phyloP scores from a whole-genome alignment of 2,797 vertebrate species.

The Galago senegalensis region DNA sequence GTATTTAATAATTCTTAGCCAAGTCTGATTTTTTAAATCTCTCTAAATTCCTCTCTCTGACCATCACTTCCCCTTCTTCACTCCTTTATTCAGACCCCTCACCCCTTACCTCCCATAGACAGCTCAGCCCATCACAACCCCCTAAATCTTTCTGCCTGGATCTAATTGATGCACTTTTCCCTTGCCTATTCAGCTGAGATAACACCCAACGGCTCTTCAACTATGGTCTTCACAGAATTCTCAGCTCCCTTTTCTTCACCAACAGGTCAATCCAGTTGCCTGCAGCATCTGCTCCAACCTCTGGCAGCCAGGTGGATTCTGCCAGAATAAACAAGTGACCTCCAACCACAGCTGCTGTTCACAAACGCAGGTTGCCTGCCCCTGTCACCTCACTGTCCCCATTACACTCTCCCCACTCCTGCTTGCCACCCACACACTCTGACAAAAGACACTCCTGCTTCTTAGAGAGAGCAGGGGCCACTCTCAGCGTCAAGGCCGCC shows the following conservation, averaged over 20 bases:
- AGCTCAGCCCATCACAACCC: neutral
- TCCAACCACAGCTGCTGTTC: neutral
- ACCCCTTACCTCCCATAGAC: neutral
- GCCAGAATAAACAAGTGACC: neutral
- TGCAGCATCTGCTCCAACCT: neutral
- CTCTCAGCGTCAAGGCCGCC: neutral
- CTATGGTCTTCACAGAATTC: neutral
- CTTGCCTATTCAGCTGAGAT: neutral
- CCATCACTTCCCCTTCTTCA: neutral
- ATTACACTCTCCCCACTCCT: neutral
- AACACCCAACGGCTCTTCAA: neutral
- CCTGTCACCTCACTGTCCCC: neutral
- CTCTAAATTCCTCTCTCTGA: neutral
- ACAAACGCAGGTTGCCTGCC: neutral
- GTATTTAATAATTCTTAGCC: constrained; percentile 38
- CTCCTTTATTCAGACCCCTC: neutral
- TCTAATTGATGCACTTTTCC: neutral
- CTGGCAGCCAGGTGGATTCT: neutral
- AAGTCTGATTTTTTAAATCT: constrained; percentile 2
- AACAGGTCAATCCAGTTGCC: neutral
- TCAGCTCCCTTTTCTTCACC: neutral
- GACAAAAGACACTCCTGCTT: neutral
- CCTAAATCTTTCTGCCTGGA: neutral
- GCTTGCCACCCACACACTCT: neutral
- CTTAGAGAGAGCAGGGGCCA: neutral